A percentile compares a stretch with the other conserved stretches of the same genome.
phyloP scores from a whole-genome alignment of 2,797 vertebrate species.

The Arvicola amphibius region DNA sequence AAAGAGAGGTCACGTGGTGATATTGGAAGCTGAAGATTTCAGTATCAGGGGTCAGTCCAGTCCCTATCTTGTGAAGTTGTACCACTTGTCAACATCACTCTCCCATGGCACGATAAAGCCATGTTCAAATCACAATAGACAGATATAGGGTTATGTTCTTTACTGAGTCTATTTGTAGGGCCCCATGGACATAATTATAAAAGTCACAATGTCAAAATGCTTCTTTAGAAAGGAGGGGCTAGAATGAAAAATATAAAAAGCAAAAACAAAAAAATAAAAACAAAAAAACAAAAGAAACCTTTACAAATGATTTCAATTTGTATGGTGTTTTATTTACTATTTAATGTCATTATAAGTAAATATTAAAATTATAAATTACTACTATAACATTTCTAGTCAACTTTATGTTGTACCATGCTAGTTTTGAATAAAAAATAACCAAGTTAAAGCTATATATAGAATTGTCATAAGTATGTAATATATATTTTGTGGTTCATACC shows the following conservation, averaged over 20 bases:
- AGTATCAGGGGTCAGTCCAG: background rate
- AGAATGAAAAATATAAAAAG: too few species aligned
- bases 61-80: background rate
- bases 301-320: background rate
- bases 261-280: too few species aligned
- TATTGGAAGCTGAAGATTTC: background rate
- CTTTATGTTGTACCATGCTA: background rate
- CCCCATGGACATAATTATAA: background rate
- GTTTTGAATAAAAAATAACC: background rate
- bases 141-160: background rate
- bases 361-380: background rate
- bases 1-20: background rate
- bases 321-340: background rate
- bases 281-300: too few species aligned
- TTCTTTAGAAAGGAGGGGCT: background rate
- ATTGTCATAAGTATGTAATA: background rate
- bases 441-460: background rate
- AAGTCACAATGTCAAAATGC: background rate
- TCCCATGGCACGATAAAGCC: background rate
- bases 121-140: background rate
- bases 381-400: background rate
- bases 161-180: background rate
- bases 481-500: background rate
- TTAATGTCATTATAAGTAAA: background rate
- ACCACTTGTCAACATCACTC: too few species aligned